A percentile compares a stretch with the other conserved stretches of the same genome.
phyloP scores from a whole-genome alignment of 2,797 vertebrate species.

The Enteromius trimaculatus region DNA sequence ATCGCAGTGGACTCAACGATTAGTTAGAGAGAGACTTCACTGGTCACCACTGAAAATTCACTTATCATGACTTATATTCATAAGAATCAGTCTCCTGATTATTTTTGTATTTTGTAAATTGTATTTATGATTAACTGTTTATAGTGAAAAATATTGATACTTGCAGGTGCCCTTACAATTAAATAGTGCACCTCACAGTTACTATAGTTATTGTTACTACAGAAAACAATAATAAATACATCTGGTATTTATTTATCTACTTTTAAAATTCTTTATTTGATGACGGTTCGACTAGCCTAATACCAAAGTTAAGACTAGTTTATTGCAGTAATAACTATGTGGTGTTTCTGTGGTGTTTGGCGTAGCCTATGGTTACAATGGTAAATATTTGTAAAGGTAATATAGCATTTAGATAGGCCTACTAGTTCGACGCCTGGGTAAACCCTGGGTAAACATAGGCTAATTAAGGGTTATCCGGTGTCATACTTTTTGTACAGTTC shows the following conservation, averaged over 20 bases:
- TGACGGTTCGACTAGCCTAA: not conserved
- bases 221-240: not conserved
- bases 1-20: constrained; percentile 47
- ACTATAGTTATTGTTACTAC: constrained; percentile 1
- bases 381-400: constrained; percentile 6
- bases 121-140: not conserved
- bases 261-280: not conserved
- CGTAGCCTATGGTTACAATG: not conserved
- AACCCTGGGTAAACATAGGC: constrained; percentile 3
- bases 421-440: not conserved
- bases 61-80: not conserved
- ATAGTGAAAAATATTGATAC: not conserved
- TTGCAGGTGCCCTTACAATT: not conserved
- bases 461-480: not conserved
- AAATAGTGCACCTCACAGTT: not conserved
- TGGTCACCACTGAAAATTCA: constrained; percentile 4
- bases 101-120: not conserved
- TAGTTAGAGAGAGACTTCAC: constrained; percentile 11
- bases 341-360: not conserved
- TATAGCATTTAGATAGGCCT: not conserved
- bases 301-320: not conserved
- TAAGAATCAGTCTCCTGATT: not conserved
- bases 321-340: constrained; percentile 6
- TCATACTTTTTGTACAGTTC: not conserved
- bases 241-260: not conserved